These are phyloP conservation scores for Eulemur rufifrons DNA, from an alignment of 2,113 vertebrate species.

Conservation along the genomic window DNA sequence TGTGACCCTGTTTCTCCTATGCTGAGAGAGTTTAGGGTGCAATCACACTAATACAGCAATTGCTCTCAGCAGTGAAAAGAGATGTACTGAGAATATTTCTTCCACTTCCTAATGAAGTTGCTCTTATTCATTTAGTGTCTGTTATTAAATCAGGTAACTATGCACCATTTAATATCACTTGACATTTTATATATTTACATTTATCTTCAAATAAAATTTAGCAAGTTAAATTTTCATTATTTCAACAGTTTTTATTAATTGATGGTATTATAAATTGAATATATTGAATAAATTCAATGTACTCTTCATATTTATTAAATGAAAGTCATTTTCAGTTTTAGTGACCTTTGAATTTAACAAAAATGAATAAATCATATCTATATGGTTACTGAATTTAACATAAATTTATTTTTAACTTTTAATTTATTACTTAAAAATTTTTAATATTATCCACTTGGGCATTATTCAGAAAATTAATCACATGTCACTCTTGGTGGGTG, in stretches of 20 bases:
- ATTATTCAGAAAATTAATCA: neutral
- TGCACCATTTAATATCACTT: neutral
- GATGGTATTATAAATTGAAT: neutral
- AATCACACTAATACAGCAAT: neutral
- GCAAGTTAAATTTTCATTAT: neutral
- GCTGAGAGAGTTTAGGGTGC: neutral
- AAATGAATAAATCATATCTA: neutral
- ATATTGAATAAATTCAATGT: neutral
- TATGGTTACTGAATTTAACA: neutral
- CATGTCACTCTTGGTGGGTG: neutral
- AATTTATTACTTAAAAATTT: neutral
- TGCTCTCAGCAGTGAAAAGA: neutral
- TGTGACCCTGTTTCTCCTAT: neutral
- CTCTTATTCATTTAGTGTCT: neutral
- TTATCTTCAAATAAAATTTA: conserved; percentile 47
- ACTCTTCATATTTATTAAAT: neutral
- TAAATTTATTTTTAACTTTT: conserved; percentile 54
- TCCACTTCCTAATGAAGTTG: conserved; percentile 38
- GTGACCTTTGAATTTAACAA: neutral
- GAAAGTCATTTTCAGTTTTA: neutral
- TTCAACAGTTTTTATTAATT: neutral
- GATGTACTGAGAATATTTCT: neutral
- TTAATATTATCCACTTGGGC: neutral
- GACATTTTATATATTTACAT: neutral
- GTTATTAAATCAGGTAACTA: neutral